phyloP scores from a whole-genome alignment of 1,140 invertebrate species.

The Drosophila fuyamai region DNA sequence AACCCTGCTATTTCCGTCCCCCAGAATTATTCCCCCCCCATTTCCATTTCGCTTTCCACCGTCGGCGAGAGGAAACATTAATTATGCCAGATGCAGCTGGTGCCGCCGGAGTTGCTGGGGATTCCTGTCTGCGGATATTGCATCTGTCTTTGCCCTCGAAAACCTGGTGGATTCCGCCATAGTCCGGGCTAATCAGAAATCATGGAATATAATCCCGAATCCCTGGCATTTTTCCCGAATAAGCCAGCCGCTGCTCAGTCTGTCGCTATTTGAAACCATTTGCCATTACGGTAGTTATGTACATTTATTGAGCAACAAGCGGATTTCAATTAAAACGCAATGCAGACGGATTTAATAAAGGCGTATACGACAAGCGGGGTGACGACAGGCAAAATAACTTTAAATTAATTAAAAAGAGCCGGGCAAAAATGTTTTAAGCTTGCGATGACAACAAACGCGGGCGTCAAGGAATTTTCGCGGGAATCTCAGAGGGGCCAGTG shows the following conservation, averaged over 20 bases:
- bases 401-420: slow-evolving; percentile 82
- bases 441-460: slow-evolving; percentile 65
- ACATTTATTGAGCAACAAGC: slow-evolving; percentile 60
- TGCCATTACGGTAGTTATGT: slow-evolving; percentile 61
- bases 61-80: slow-evolving; percentile 27
- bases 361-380: slow-evolving; percentile 7
- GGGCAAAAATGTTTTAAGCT: slow-evolving; percentile 77
- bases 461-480: slow-evolving; percentile 7
- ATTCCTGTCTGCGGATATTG: slow-evolving; percentile 22
- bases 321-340: slow-evolving; percentile 76
- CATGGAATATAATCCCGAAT: slow-evolving; percentile 5
- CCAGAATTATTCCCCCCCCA: neutral
- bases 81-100: slow-evolving; percentile 53
- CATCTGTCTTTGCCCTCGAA: slow-evolving; percentile 8
- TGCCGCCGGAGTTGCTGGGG: slow-evolving; percentile 1
- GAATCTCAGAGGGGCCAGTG: slow-evolving; percentile 1
- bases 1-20: neutral
- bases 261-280: neutral
- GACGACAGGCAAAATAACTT: slow-evolving; percentile 77
- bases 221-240: slow-evolving; percentile 4
- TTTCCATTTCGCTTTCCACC: slow-evolving; percentile 11
- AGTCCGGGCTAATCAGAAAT: slow-evolving; percentile 31
- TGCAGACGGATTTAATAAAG: slow-evolving; percentile 74
- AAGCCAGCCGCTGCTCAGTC: neutral
- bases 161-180: neutral